Evolutionary conservation across 2,113 vertebrate species (phyloP).

Genomic region (Pipra filicauda): DNA sequence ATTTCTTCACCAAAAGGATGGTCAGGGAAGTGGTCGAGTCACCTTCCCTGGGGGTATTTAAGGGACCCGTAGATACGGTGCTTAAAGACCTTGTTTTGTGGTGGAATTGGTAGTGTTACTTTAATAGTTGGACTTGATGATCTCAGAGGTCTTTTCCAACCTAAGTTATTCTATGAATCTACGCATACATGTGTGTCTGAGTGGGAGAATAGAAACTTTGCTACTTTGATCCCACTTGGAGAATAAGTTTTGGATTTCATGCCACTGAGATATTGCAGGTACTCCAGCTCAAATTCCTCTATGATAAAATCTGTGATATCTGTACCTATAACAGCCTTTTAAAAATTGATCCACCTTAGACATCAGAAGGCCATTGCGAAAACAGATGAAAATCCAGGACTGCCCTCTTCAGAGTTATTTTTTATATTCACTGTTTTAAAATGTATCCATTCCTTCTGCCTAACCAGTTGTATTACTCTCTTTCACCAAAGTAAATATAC

Average conservation of each 20-base stretch:
- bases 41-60: neutral
- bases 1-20: neutral
- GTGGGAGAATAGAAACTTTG: neutral
- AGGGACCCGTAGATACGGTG: too few species aligned
- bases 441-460: neutral
- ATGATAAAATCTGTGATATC: neutral
- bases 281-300: neutral
- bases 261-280: neutral
- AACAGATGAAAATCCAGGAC: neutral
- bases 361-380: neutral
- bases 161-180: neutral
- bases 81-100: neutral
- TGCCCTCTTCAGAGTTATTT: neutral
- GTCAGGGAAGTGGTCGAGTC: neutral
- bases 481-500: neutral
- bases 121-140: neutral
- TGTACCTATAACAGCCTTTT: neutral
- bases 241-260: neutral
- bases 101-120: neutral
- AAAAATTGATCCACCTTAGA: neutral
- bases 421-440: neutral
- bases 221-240: neutral
- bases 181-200: neutral
- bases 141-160: neutral
- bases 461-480: neutral